phyloP scores from a whole-genome alignment of 2,888 invertebrate species.

The Dryococelus australis region DNA sequence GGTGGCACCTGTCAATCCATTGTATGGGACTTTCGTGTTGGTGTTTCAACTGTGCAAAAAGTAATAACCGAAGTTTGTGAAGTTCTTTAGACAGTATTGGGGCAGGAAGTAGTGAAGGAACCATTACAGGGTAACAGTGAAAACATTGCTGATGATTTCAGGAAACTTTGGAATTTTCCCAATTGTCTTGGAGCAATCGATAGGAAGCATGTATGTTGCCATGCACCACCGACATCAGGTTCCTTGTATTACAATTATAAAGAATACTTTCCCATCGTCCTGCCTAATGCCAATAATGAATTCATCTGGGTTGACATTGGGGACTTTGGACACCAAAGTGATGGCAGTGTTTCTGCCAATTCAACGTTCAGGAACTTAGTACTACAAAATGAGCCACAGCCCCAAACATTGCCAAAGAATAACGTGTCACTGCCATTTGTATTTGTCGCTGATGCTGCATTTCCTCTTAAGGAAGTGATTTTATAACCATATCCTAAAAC shows the following conservation, averaged over 20 bases:
- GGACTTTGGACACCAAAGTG: background rate
- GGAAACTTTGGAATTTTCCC: background rate
- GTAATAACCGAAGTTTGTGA: background rate
- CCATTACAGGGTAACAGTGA: background rate
- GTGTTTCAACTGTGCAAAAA: slow-evolving; percentile 10
- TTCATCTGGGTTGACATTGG: background rate
- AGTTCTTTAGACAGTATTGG: background rate
- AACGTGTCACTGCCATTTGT: background rate
- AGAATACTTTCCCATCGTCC: background rate
- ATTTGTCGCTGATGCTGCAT: background rate
- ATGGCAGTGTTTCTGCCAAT: background rate
- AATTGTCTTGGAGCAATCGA: background rate
- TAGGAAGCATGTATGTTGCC: background rate
- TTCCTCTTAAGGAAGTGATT: background rate
- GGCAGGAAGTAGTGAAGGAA: background rate
- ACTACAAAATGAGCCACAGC: background rate
- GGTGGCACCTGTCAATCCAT: background rate
- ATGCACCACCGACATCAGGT: background rate
- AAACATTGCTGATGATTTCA: background rate
- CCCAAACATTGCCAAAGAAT: background rate
- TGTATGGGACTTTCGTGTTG: slow-evolving; percentile 2
- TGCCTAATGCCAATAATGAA: background rate
- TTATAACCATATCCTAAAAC: background rate
- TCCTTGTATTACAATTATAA: background rate
- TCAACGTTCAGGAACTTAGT: background rate